Conservation (phyloP, 1,140 invertebrate species). For the Lepidurus couesii region DNA sequence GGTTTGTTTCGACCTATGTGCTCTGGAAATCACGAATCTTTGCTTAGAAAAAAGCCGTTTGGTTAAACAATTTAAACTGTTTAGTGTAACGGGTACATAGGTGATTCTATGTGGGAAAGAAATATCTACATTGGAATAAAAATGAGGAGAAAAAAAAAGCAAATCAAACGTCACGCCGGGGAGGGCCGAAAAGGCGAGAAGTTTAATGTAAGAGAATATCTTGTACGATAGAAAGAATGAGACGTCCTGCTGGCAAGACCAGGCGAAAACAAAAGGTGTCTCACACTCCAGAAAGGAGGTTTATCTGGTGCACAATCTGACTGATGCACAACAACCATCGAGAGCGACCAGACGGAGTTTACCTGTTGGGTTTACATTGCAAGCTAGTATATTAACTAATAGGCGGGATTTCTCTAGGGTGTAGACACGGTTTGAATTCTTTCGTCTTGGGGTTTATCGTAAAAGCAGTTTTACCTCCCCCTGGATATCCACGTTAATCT, state of each 20-base stretch:
- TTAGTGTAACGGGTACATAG: background rate
- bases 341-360: background rate
- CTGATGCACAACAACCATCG: background rate
- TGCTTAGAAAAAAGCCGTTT: background rate
- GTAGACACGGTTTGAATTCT: background rate
- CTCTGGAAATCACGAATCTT: background rate
- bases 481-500: too few species aligned
- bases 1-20: background rate
- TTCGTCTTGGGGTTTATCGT: background rate
- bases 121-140: background rate
- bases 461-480: too few species aligned
- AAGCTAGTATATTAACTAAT: background rate
- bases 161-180: background rate
- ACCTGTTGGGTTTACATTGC: background rate
- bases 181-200: background rate
- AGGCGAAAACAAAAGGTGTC: conserved; percentile 5
- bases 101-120: background rate
- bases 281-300: background rate
- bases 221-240: background rate
- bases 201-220: background rate
- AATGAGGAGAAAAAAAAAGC: background rate
- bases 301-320: conserved; percentile 8
- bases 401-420: background rate
- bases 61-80: background rate
- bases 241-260: background rate